Base-by-base conservation (phyloP, 2,888 invertebrate genomes). In the Aphodius granarius region DNA sequence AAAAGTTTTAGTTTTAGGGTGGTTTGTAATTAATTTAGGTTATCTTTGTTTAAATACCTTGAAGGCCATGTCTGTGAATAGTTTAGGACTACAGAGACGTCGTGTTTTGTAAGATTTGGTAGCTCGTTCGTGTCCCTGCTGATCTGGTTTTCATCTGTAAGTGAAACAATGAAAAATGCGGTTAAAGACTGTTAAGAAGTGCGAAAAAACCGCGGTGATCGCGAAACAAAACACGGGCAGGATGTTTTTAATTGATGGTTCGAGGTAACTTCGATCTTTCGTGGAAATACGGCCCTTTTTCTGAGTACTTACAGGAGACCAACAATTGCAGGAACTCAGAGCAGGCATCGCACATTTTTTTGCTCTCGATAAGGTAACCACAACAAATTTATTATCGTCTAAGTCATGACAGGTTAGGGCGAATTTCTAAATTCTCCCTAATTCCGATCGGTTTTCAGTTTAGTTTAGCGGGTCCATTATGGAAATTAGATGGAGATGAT, bases 251-350 rank as follows among this genome's bases (percentile, higher is more conserved):
- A 19, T 6, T 19, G 65, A 75, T 74, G 75, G 76, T 43, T 75
- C 64, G 71, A 78, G 18, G 66, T 17, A 17, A 66, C 20, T 66
- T n/a, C 66, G 66, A 20, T 66, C 20, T 66, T 66, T 19, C n/a
- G 3, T 66, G 13, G 18, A 18, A 66, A 13, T 66, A 18, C 20
- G 66, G 68, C n/a, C 68, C 20, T 19, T n/a, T 9, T 68, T 20
- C n/a, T 20, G 20, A 18, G 74, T 82, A 86, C 94, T 93, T 91
- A 94, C 94, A 94, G 85, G 92, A 92, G 86, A 95, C 92, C 88
- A 97, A 92, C 89, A 97, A 93, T 90, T 95, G 94, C 89, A 95
- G 92, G 91, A 97, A 95, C 89, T 97, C 96, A 87, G 94, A 93
- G 91, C 97, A 97, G 89, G 95, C 94, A 93, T 97, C 97, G 93